Evolutionary conservation across 1,140 invertebrate genomes (phyloP).

Genomic region (Vanessa tameamea): DNA sequence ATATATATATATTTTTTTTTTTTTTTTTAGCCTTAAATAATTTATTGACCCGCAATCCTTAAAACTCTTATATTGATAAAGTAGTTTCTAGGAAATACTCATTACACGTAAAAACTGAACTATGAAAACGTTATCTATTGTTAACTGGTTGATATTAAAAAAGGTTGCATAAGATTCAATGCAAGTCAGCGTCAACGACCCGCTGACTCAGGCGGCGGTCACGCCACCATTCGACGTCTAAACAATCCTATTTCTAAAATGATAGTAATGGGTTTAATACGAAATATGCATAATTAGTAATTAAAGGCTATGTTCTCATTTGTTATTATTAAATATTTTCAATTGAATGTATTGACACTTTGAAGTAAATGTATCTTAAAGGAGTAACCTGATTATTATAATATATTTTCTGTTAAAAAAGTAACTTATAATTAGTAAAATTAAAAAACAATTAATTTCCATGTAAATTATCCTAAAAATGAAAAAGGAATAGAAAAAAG

Average conservation of each 20-base stretch:
- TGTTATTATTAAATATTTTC: neutral
- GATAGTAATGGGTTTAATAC: neutral
- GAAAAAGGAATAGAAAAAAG: too few species aligned
- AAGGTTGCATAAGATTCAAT: constrained; percentile 12
- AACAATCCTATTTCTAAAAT: neutral
- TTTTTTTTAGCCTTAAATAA: too few species aligned
- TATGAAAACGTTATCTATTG: neutral
- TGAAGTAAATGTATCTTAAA: too few species aligned
- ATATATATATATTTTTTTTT: too few species aligned
- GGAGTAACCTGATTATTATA: too few species aligned
- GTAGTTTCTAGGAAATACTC: neutral
- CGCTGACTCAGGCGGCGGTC: constrained; percentile 17
- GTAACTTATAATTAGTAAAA: too few species aligned
- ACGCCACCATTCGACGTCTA: constrained; percentile 10
- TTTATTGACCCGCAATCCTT: neutral
- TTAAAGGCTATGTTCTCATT: neutral
- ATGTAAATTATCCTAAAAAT: too few species aligned
- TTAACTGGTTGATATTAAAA: neutral
- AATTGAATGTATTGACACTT: neutral
- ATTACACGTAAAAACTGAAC: neutral
- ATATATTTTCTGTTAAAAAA: too few species aligned
- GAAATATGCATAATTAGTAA: too few species aligned
- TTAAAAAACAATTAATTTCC: too few species aligned
- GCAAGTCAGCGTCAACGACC: constrained; percentile 23
- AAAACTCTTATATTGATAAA: neutral